A percentile compares a stretch with the other conserved stretches of the same genome.
Evolutionary conservation across 2,113 vertebrate genomes (phyloP).

Genomic region (Butorides virescens): DNA sequence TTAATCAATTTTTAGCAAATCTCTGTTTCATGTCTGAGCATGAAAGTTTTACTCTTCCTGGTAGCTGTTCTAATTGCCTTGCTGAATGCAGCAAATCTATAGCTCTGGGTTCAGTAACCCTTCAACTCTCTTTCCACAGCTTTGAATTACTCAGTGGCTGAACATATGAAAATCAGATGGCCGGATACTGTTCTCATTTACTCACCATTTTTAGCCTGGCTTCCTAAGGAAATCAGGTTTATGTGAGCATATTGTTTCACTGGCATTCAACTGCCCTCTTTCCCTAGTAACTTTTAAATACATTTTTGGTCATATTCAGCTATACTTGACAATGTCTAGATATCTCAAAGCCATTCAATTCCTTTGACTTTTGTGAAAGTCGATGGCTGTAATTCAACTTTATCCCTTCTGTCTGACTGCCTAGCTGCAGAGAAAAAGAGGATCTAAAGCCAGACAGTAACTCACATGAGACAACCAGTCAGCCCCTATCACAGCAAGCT

Average conservation of each 20-base stretch:
- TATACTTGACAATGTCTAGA: neutral
- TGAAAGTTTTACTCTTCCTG: constrained; percentile 28
- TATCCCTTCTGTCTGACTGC: neutral
- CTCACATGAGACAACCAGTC: neutral
- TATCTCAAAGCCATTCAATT: neutral
- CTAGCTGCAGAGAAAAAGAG: neutral
- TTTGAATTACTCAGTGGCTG: neutral
- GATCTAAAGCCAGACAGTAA: neutral
- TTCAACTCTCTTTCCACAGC: neutral
- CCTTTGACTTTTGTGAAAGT: neutral
- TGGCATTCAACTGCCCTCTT: neutral
- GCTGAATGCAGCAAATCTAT: neutral
- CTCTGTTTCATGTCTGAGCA: constrained; percentile 35
- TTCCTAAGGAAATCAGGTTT: neutral
- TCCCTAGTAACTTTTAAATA: neutral
- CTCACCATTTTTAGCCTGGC: neutral
- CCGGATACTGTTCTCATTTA: neutral
- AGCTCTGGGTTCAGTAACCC: neutral
- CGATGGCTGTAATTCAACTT: neutral
- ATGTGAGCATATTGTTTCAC: neutral
- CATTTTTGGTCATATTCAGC: neutral
- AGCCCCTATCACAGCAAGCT: neutral
- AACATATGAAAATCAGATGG: neutral
- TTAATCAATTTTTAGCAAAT: constrained; percentile 45
- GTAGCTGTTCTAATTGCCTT: constrained; percentile 34